Evolutionary conservation across 2,113 vertebrate species (phyloP), one percentile per base, ranked within the genome.

Genomic region (Microcebus murinus): DNA sequence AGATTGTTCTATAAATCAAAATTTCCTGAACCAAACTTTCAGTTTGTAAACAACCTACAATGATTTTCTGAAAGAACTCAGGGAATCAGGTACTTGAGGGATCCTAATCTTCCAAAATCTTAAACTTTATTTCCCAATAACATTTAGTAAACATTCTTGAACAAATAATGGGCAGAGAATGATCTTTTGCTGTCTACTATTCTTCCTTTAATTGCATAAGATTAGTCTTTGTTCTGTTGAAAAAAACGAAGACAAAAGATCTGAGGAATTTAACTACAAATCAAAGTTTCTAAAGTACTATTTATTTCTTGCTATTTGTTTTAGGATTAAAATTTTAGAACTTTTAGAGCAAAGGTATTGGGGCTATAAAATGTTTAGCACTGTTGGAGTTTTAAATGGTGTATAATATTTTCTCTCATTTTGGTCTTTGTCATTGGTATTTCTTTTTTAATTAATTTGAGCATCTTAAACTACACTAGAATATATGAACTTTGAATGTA

Each of bases 201-300:
- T 94, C 39, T 94, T n/a, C 23, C 8, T 89, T 92, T 79, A 76
- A n/a, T 85, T 50, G 14, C 4, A 1, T 36, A 96, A 86, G 18
- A 83, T 50, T 50, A 45, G 12, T 34, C 34, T 90, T 92, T 90
- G 6, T 42, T 90, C 39, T 61, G 5, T 25, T 77, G 15, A 20
- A 79, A 79, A 71, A 85, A 70, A 73, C 27, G 36, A 90, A 93
- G 52, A 68, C 88, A 70, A 68, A 92, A 79, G 5, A 70, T 90
- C 73, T 90, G 9, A n/a, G 48, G 25, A 29, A 87, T 50, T 97
- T 57, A 94, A 48, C 27, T 86, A 71, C 18, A 88, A 92, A 87
- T 81, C 65, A 94, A 83, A 81, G 31, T 71, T 87, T 94, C 50
- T 80, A 34, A 70, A 67, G 39, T 82, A 42, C 13, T 45, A 36